Conservation (phyloP, 2,797 vertebrate species). For the Pelochelys cantorii region DNA sequence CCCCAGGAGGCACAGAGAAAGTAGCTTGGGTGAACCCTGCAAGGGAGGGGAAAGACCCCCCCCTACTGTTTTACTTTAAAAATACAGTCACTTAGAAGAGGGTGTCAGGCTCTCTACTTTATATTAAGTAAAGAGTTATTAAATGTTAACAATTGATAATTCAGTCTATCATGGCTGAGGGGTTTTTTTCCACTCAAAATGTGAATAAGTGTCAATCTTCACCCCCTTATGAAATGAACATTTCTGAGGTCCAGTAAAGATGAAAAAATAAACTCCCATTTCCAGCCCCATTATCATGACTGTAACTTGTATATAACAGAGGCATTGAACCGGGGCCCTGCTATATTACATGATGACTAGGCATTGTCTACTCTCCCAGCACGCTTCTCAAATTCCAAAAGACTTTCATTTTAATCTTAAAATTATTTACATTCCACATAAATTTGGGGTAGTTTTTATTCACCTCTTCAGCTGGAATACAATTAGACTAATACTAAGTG, state of each 20-base stretch:
- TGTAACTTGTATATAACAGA: background rate
- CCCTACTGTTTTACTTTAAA: too few relatives aligned
- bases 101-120: background rate
- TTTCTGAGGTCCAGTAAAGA: background rate
- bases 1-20: too few relatives aligned
- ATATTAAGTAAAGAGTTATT: background rate
- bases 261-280: background rate
- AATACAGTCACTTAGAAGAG: too few relatives aligned
- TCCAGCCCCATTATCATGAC: accelerated
- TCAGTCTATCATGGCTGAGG: background rate
- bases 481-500: background rate
- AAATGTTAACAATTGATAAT: background rate
- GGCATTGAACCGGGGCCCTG: background rate
- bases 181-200: background rate
- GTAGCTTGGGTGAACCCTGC: too few relatives aligned
- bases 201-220: background rate
- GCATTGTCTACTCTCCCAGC: background rate
- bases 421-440: background rate
- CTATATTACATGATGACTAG: background rate
- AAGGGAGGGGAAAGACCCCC: too few relatives aligned
- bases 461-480: background rate
- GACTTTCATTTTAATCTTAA: background rate
- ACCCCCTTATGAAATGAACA: background rate
- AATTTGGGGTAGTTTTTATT: background rate
- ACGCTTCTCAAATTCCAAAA: background rate